A percentile compares a stretch with the other conserved stretches of the same genome.
Evolutionary conservation across 2,113 vertebrate species (phyloP).

Genomic region (Aphyosemion australe): DNA sequence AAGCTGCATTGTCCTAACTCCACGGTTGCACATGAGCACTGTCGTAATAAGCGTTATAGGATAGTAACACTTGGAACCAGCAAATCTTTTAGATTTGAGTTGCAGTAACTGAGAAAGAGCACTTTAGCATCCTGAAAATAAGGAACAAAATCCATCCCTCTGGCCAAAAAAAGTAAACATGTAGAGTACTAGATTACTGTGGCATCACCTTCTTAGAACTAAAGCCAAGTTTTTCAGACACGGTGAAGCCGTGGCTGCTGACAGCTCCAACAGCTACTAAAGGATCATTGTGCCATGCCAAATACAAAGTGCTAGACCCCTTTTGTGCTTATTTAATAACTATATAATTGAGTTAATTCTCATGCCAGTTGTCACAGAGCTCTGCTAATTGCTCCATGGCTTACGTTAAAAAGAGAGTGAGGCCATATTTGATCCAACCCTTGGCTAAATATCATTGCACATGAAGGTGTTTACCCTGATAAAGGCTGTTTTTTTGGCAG

Average conservation of each 20-base stretch:
- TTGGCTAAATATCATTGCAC: slow-evolving; percentile 37
- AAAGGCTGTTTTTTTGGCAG: slow-evolving; percentile 7
- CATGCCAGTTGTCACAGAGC: slow-evolving; percentile 67
- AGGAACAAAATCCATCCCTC: slow-evolving; percentile 18
- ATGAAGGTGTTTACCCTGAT: slow-evolving; percentile 33
- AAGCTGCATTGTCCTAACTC: no score
- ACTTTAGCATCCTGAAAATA: neutral
- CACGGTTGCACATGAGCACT: no score
- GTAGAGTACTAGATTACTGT: slow-evolving; percentile 29
- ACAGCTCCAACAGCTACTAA: slow-evolving; percentile 36
- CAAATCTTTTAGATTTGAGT: no score
- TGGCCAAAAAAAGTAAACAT: slow-evolving; percentile 31
- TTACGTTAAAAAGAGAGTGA: slow-evolving; percentile 41
- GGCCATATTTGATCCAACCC: slow-evolving; percentile 42
- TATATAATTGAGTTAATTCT: slow-evolving; percentile 68
- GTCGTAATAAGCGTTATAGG: neutral
- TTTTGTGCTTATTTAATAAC: slow-evolving; percentile 75
- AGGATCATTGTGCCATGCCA: slow-evolving; percentile 46
- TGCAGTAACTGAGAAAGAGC: no score
- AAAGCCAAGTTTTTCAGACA: slow-evolving; percentile 62
- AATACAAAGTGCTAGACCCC: slow-evolving; percentile 41
- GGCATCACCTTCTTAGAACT: slow-evolving; percentile 61
- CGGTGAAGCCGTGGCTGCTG: slow-evolving; percentile 50
- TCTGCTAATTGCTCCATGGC: slow-evolving; percentile 67
- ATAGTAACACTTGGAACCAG: no score